Evolutionary conservation across 1,140 invertebrate species (phyloP).

Genomic region (Cheumatopsyche charites): DNA sequence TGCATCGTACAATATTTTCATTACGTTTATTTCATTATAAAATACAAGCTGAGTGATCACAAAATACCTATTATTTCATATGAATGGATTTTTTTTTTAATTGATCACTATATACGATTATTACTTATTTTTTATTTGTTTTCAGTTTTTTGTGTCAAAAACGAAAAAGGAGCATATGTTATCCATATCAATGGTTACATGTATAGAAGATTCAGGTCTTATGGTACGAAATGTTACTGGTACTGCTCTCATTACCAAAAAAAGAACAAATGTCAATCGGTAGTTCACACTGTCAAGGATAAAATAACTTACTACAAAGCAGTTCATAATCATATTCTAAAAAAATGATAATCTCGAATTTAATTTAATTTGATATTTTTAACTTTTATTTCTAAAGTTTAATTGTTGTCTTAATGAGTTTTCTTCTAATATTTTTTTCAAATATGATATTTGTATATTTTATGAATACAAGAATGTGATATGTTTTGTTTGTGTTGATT

Average conservation of each 20-base stretch:
- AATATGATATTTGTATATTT: too few relatives aligned
- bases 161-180: not conserved
- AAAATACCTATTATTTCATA: too few relatives aligned
- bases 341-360: too few relatives aligned
- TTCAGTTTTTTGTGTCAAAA: conserved; percentile 1
- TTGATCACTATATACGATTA: not conserved
- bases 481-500: too few relatives aligned
- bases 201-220: conserved; percentile 9
- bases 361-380: conserved; percentile 1
- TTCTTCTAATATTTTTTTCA: too few relatives aligned
- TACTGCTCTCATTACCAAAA: conserved; percentile 9
- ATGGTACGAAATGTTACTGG: conserved; percentile 5
- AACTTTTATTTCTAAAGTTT: not conserved
- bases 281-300: not conserved
- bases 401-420: not conserved
- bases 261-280: not conserved
- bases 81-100: too few relatives aligned
- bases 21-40: too few relatives aligned
- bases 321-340: not conserved
- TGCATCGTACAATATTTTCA: too few relatives aligned
- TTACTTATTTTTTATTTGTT: not conserved
- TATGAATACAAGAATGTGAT: too few relatives aligned
- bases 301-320: not conserved
- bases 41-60: too few relatives aligned
- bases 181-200: not conserved